These are phyloP conservation scores for Amphiprion ocellaris DNA, from an alignment of 2,113 vertebrate genomes.

Conservation along the genomic window DNA sequence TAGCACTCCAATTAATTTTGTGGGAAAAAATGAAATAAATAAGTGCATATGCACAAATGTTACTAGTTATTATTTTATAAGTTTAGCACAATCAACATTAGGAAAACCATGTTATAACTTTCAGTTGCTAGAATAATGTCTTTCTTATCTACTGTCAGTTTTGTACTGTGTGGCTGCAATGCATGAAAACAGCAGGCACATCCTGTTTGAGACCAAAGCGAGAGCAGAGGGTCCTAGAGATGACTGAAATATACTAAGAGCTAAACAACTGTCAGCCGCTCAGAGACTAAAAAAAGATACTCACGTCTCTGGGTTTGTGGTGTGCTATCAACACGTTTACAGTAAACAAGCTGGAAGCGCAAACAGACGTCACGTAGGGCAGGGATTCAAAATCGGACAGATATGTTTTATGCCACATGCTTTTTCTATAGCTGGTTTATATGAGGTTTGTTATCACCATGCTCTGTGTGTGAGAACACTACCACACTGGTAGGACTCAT, in stretches of 20 bases:
- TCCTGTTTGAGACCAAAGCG: constrained; percentile 49
- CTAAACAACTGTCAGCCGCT: constrained; percentile 8
- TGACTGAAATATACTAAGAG: neutral
- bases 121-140: no score
- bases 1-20: no score
- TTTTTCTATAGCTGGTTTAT: neutral
- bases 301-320: neutral
- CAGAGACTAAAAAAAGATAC: constrained; percentile 4
- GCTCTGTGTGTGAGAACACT: neutral
- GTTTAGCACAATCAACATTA: neutral
- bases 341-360: constrained; percentile 1
- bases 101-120: neutral
- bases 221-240: neutral
- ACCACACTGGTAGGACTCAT: neutral
- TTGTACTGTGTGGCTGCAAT: neutral
- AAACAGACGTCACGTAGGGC: no score
- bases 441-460: neutral
- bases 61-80: no score
- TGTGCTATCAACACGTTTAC: neutral
- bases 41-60: no score
- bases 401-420: neutral
- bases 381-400: neutral
- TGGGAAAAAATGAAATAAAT: no score
- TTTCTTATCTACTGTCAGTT: neutral
- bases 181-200: constrained; percentile 32